Base-by-base conservation (phyloP, 2,113 vertebrate species). In the Notechis scutatus region DNA sequence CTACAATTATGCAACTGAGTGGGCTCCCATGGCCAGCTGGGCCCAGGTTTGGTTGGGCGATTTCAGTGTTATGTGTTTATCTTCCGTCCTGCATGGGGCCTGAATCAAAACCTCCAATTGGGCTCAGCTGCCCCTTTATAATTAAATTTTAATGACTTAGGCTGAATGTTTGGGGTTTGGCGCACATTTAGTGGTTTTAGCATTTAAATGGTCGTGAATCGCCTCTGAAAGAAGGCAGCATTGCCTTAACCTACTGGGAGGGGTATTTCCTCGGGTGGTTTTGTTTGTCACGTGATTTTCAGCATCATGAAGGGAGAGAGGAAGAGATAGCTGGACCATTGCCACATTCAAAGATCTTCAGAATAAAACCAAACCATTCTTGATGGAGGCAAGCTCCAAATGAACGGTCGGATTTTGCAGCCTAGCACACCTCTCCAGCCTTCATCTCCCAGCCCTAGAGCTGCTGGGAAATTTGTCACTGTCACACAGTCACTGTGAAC, bases 101-200 rank as follows among this genome's bases (percentile, higher is more conserved):
- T 97, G 92, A 97, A 94, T 97, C 95, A 91, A 93, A 97, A 96
- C 93, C 95, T 92, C 89, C 94, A 54, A 92, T 59, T 95, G 96
- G 97, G 97, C 97, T 97, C 98, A 98, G 97, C 97, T 98, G 98
- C 97, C 98, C 97, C 96, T 96, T 97, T 93, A 88, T 97, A 98
- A 98, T 98, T 97, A 97, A 97, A 97, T 97, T 96, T 97, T 97
- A 98, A 98, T 98, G 97, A 97, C 94, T 95, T 91, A 93, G 97
- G 96, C 97, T 92, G 97, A 96, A 95, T 96, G 95, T 98, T 98
- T 97, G 97, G 97, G 96, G 97, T 97, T 97, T 97, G 97, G 97
- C 97, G 96, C 94, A 26, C 64, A 47, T 95, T 97, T 97, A 97
- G 96, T 97, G 95, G 97, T 85, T 96, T 95, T 97, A 97, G 97